phyloP scores from a whole-genome alignment of 1,140 invertebrate genomes.

The Cyrtorhinus lividipennis region DNA sequence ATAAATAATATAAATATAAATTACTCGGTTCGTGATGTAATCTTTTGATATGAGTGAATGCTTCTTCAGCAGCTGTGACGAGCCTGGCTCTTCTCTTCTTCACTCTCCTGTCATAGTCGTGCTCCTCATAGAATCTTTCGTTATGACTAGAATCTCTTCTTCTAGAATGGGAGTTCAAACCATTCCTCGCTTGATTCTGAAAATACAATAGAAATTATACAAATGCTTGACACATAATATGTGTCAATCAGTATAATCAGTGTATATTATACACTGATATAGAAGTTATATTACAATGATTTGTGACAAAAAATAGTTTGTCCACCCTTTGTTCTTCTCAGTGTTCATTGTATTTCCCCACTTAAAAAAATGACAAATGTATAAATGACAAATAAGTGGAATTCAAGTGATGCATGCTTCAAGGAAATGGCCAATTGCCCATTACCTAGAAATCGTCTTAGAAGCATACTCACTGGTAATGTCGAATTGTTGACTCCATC shows the following conservation, averaged over 20 bases:
- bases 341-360: no score
- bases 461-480: no score
- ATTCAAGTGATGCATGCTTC: no score
- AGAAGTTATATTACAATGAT: neutral
- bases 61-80: constrained; percentile 86
- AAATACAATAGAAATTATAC: no score
- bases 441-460: no score
- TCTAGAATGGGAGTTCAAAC: constrained; percentile 51
- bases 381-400: no score
- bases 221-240: constrained; percentile 12
- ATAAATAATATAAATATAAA: no score
- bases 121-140: constrained; percentile 93
- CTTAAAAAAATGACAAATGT: no score
- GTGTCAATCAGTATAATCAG: neutral
- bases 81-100: constrained; percentile 77
- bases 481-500: constrained; percentile 60
- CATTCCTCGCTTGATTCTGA: constrained; percentile 42
- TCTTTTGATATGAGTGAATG: constrained; percentile 88
- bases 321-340: no score
- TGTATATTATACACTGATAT: neutral
- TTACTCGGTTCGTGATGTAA: constrained; percentile 46
- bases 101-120: constrained; percentile 88
- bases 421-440: no score
- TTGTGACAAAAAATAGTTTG: no score
- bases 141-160: constrained; percentile 82